Base-by-base conservation (phyloP, 2,888 invertebrate genomes). In the Nymphalis c-album region DNA sequence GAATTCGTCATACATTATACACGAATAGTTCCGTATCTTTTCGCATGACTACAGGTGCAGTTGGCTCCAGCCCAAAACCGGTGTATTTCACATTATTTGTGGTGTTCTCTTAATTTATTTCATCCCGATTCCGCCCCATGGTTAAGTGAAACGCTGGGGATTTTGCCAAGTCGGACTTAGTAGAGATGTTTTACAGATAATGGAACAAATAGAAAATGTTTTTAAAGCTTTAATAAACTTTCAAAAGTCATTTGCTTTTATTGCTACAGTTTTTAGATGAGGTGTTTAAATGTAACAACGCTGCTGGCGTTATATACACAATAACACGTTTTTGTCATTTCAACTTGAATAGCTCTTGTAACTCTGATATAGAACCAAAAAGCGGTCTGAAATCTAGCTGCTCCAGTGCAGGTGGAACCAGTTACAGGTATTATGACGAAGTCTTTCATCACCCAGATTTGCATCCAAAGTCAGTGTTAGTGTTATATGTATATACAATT, bases 61-160 rank as follows among this genome's bases (percentile, higher is more conserved):
- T 67, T 70, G 70, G 70, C 67, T 48, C 17, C 47, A 20, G 6
- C 61, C 70, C 70, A 70, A 68, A 50, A 45, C 53, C 59, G 59
- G 67, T 67, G 67, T 71, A 69, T 67, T 64, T 67, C 67, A 67
- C 64, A 64, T 67, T 71, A 67, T 71, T 71, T 71, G 64, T 60
- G 70, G 67, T 62, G 59, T 69, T 62, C 64, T 62, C 60, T 67
- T 67, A 71, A 69, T 67, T 69, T 71, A 71, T 67, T 69, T 67
- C 53, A 35, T 46, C 66, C 58, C 59, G 66, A 50, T 61, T 64
- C 61, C 64, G 50, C 60, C 55, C 63, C 18, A 46, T 26, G 50
- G 61, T 59, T 71, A 69, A 69, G 69, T 71, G 67, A 71, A 71
- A 71, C 57, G 57, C 57, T 40, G 57, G 53, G 53, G 53, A 31